Base-by-base conservation (phyloP, 2,888 invertebrate genomes). In the Agrilus cyanescens region DNA sequence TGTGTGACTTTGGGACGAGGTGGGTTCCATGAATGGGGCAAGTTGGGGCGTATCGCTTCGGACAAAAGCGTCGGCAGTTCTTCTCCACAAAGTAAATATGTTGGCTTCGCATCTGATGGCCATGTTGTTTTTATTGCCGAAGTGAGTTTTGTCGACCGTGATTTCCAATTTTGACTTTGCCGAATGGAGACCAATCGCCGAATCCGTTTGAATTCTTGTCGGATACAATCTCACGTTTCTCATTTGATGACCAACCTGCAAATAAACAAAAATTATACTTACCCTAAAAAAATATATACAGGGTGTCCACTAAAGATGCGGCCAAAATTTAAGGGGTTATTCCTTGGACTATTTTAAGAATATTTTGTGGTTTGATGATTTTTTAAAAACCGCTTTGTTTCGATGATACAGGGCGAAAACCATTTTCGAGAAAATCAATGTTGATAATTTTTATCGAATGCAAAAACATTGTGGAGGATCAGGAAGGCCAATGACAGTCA, bases 1-100 rank as follows among this genome's bases (percentile, higher is more conserved):
- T 5, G 53, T 53, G 40, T 61, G 63, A 45, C 61, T 63, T 40
- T 66, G 67, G 25, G 66, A 66, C 13, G 67, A 62, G 2, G 67
- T 67, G 4, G 68, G 66, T 12, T 62, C 61, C 38, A 65, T 48
- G 37, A 62, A 63, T 10, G 64, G 61, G 10, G 61, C 63, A 40
- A 61, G 48, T 41, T 61, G 60, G 4, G 61, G 63, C 14, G 57
- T 57, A 45, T 61, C 61, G 44, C 62, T 63, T 41, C 56, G 55
- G 20, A 66, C 55, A 35, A 50, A 50, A 25, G 53, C 57, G 34
- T 61, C 59, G 10, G 56, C 58, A 8, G 50, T 50, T 18, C 55
- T 53, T 29, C 49, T 50, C 62, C 64, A 66, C 20, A 65, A 43
- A 16, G 56, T 47, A 45, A 53, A 63, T 33, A 66, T 52, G 15